Evolutionary conservation across 2,888 invertebrate genomes (phyloP).

Genomic region (Caenorhabditis plicata): DNA sequence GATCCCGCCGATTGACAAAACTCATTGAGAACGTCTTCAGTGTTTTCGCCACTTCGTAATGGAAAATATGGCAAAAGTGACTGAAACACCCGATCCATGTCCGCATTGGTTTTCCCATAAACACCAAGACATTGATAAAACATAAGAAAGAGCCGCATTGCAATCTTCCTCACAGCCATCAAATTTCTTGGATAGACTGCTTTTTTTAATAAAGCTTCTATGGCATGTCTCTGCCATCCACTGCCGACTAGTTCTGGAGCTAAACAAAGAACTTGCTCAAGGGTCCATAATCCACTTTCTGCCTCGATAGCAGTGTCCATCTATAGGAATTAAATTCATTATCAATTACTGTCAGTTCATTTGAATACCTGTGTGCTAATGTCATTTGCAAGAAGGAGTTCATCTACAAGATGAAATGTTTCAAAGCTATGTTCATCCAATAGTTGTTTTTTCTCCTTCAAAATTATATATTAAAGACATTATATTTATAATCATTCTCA

Average conservation of each 20-base stretch:
- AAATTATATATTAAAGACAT: neutral
- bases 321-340: neutral
- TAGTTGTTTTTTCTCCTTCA: slow-evolving; percentile 59
- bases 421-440: slow-evolving; percentile 63
- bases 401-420: slow-evolving; percentile 62
- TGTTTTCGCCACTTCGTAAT: slow-evolving; percentile 45
- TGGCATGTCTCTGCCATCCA: slow-evolving; percentile 63
- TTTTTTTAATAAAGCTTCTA: slow-evolving; percentile 61
- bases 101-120: slow-evolving; percentile 43
- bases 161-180: slow-evolving; percentile 63
- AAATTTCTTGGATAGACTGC: slow-evolving; percentile 62
- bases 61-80: slow-evolving; percentile 62
- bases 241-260: slow-evolving; percentile 63
- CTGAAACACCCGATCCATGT: slow-evolving; percentile 57
- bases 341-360: too few relatives aligned
- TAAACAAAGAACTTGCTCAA: slow-evolving; percentile 61
- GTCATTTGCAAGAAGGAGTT: slow-evolving; percentile 56
- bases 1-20: slow-evolving; percentile 52
- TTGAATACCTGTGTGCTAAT: slow-evolving; percentile 51
- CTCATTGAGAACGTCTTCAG: slow-evolving; percentile 50
- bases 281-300: slow-evolving; percentile 61
- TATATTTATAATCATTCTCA: slow-evolving; percentile 8
- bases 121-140: slow-evolving; percentile 63
- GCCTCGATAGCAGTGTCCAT: slow-evolving; percentile 53
- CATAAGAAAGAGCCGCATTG: slow-evolving; percentile 61